Evolutionary conservation across 2,888 invertebrate species (phyloP), one percentile per base, ranked within the genome.

Genomic region (Drosophila siamana): DNA sequence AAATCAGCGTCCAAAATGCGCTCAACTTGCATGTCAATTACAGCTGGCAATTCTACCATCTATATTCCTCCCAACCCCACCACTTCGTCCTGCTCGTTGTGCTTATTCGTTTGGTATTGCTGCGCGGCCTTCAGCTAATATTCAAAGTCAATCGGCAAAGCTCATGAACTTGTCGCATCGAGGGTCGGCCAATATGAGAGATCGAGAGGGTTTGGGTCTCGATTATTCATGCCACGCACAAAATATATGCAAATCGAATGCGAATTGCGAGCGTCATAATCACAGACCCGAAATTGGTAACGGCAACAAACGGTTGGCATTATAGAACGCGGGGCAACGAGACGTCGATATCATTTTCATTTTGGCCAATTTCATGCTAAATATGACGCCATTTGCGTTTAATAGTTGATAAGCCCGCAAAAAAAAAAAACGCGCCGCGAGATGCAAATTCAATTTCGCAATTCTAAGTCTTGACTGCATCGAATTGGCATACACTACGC

Each of bases 161-260:
- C 85, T 83, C 80, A 83, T 83, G 86, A 83, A 84, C 86, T 88
- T 75, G 66, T 68, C 41, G 47, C 59, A 48, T 44, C 41, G 73
- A 70, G 79, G 65, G 51, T 69, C 66, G 78, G 13, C 30, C 54
- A 62, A 54, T 56, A 72, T 52, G 55, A 76, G 55, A 76, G 84
- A 68, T 74, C 68, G n/a, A n/a, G n/a, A 36, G 60, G 44, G 71
- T 46, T 62, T 43, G 54, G 33, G 13, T 30, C 65, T 46, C 86
- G 74, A 84, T 84, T 84, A 84, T 84, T 86, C 87, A 84, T 88
- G 83, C 83, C 72, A 28, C 44, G 69, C 60, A 52, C 76, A 59
- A 79, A 87, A 79, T 79, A 48, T 82, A 82, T 88, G 83, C 88
- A 84, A 88, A 84, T 84, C 88, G 83, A 88, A 88, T 86, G 86